Conservation (phyloP, 2,888 invertebrate species). For the Chymomyza fuscimana region DNA sequence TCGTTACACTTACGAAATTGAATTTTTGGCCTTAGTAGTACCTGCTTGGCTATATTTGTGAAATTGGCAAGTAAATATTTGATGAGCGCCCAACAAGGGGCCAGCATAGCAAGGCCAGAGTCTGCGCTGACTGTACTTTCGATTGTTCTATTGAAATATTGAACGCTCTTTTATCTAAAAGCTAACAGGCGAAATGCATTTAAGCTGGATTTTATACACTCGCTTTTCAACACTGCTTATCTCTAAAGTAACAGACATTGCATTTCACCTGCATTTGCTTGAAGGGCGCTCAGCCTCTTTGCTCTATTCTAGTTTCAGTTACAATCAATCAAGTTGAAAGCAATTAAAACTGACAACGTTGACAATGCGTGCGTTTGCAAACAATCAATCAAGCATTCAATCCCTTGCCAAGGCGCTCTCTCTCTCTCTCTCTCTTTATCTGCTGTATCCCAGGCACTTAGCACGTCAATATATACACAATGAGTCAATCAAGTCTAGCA, state of each 20-base stretch:
- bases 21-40: conserved; percentile 44
- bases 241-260: too few relatives aligned
- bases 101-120: neutral
- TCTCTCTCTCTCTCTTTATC: neutral
- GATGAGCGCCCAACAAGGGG: conserved; percentile 37
- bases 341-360: neutral
- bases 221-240: too few relatives aligned
- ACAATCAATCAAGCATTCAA: neutral
- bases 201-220: neutral
- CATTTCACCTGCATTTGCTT: too few relatives aligned
- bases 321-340: neutral
- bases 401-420: neutral
- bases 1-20: conserved; percentile 60
- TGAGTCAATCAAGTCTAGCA: neutral
- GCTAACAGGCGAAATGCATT: neutral
- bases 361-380: neutral
- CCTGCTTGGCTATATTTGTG: conserved; percentile 58
- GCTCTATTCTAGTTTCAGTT: neutral
- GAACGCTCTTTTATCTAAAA: conserved; percentile 15
- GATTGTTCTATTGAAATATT: conserved; percentile 38
- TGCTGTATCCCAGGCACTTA: neutral
- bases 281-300: neutral
- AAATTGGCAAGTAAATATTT: conserved; percentile 70
- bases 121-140: conserved; percentile 12
- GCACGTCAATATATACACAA: neutral